Base-by-base conservation (phyloP, 2,113 vertebrate genomes). In the Erinaceus europaeus region DNA sequence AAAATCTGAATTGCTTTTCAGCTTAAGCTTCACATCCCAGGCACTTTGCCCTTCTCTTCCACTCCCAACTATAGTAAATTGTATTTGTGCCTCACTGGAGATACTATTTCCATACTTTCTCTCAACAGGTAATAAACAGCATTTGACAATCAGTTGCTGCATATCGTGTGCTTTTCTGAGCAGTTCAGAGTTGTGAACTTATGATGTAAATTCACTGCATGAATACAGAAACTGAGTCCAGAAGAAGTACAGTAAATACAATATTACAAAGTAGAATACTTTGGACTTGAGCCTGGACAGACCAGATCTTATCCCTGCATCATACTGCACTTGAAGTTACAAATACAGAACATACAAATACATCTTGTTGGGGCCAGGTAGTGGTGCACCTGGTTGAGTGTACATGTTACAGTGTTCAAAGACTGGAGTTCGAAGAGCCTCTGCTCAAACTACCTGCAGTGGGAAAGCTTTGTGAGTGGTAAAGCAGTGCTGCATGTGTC, bases 61-160 rank as follows among this genome's bases (percentile, higher is more conserved):
- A 29, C 53, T 17, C 36, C 3, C 7, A 29, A 20, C 23, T 27
- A 4, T 4, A 32, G 20, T 42, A 4, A 10, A 15, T 53, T 1
- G 53, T 71, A 9, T 34, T 1, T 11, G 38, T 15, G 40, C 25
- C 40, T 61, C 10, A 11, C 6, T 27, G 72, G 14, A 67, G n/a
- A 15, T 1, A 4, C 0, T 6, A 14, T 50, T 59, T 42, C 29
- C 3, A n/a, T n/a, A n/a, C n/a, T n/a, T n/a, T n/a, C n/a, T 18
- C 40, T 38, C 38, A 1, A 25, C 9, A 42, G 23, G 29, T 21
- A 32, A 48, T 7, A 52, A 59, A 11, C 2, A 7, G 55, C 29
- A 50, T 12, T 34, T 4, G n/a, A 36, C 27, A 5, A 50, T 9
- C 46, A 29, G 6, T 14, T 32, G 57, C 20, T 9, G 52, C 20